phyloP scores from a whole-genome alignment of 2,797 vertebrate species.

The Acanthurus leucopareius region DNA sequence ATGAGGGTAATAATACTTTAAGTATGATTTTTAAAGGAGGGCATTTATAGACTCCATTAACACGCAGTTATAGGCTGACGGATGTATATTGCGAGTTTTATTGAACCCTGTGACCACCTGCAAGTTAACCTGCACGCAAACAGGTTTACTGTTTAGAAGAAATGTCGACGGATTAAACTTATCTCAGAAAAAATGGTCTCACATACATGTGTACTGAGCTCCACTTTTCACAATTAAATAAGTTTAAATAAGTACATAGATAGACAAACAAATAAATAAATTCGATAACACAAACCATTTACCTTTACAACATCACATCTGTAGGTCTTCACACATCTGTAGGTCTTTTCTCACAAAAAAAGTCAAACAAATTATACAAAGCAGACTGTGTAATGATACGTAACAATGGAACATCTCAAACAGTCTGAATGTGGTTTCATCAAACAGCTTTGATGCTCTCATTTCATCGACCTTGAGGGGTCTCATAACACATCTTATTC shows the following conservation, averaged over 20 bases:
- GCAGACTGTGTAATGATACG: not conserved
- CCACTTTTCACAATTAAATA: conserved; percentile 3
- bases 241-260: conserved; percentile 16
- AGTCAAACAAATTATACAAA: not conserved
- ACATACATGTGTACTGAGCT: not conserved
- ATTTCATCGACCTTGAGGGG: conserved; percentile 1
- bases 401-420: not conserved
- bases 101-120: conserved; percentile 54
- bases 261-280: conserved; percentile 17
- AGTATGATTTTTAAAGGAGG: not conserved
- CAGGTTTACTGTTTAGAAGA: conserved; percentile 16
- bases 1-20: not conserved
- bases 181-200: not conserved
- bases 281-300: not conserved
- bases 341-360: conserved; percentile 4
- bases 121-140: conserved; percentile 23
- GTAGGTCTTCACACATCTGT: not conserved
- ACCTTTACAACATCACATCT: conserved; percentile 14
- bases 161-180: not conserved
- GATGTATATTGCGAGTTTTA: conserved; percentile 24
- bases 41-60: conserved; percentile 10
- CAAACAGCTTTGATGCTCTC: conserved; percentile 23
- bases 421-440: conserved; percentile 4
- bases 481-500: conserved; percentile 1
- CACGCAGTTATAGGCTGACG: not conserved